Conservation (phyloP, 2,797 vertebrate genomes). For the Apogon talboti region DNA sequence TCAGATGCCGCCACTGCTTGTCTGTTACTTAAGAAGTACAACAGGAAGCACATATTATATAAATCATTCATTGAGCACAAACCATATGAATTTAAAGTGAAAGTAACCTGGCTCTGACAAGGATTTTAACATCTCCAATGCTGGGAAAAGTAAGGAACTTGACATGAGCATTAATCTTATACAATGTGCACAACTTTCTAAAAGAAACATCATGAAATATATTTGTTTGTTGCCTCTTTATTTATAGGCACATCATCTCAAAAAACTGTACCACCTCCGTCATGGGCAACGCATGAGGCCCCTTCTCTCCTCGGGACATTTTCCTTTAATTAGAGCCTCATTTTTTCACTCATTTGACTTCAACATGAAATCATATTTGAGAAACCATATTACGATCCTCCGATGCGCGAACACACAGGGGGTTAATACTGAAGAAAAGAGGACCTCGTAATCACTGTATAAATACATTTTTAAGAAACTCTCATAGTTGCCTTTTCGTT, state of each 20-base stretch:
- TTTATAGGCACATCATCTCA: constrained; percentile 48
- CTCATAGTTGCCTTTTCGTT: constrained; percentile 12
- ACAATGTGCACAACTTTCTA: constrained; percentile 17
- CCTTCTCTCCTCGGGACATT: not conserved
- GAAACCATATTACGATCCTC: constrained; percentile 11
- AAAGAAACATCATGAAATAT: constrained; percentile 37
- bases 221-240: constrained; percentile 54
- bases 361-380: constrained; percentile 64
- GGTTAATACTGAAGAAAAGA: constrained; percentile 47
- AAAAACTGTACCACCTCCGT: constrained; percentile 51
- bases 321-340: constrained; percentile 10
- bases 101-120: too few species aligned
- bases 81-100: too few species aligned
- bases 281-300: constrained; percentile 67
- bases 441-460: constrained; percentile 26
- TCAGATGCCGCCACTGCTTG: too few species aligned
- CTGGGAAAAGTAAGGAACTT: too few species aligned
- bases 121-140: too few species aligned
- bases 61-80: too few species aligned
- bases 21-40: too few species aligned
- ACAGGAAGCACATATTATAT: too few species aligned
- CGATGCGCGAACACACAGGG: constrained; percentile 19
- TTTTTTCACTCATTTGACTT: constrained; percentile 45
- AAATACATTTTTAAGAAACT: constrained; percentile 49
- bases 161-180: too few species aligned